These are phyloP conservation scores for Drosophila ogumai DNA, from an alignment of 1,140 invertebrate species.

Conservation along the genomic window DNA sequence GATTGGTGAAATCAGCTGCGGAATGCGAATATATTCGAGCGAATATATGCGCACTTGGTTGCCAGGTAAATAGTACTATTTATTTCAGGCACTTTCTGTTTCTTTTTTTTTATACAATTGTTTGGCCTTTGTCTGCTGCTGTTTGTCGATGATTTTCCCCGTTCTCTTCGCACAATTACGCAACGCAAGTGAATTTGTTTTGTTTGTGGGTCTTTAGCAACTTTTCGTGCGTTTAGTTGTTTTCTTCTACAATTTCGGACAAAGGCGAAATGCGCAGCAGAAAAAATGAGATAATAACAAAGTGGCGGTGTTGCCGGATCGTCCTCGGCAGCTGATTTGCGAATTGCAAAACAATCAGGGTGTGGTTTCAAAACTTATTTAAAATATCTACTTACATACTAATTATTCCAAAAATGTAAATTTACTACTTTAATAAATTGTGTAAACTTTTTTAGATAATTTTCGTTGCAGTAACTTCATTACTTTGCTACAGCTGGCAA, in stretches of 20 bases:
- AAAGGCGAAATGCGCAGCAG: slow-evolving; percentile 80
- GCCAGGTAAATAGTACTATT: slow-evolving; percentile 27
- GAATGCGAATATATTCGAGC: slow-evolving; percentile 49
- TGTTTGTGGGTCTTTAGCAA: slow-evolving; percentile 36
- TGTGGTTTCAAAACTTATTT: not conserved
- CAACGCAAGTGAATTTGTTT: slow-evolving; percentile 25
- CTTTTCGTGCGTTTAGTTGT: slow-evolving; percentile 55
- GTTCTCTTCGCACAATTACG: slow-evolving; percentile 22
- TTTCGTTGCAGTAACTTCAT: not conserved
- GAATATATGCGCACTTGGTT: slow-evolving; percentile 77
- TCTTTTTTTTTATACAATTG: slow-evolving; percentile 55
- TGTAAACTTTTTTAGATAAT: not conserved
- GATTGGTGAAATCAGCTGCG: slow-evolving; percentile 78
- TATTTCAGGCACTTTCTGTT: slow-evolving; percentile 58
- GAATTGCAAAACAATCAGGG: slow-evolving; percentile 16
- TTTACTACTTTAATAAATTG: no score
- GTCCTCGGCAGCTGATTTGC: slow-evolving; percentile 57
- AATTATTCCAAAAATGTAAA: not conserved
- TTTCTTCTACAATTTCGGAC: slow-evolving; percentile 69
- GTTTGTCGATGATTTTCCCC: slow-evolving; percentile 8
- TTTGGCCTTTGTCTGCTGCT: slow-evolving; percentile 23
- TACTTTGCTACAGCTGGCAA: slow-evolving; percentile 29
- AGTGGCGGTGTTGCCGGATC: slow-evolving; percentile 57
- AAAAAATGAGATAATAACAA: slow-evolving; percentile 83
- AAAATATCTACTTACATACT: not conserved